Percentiles rank a stretch among this genome's conserved stretches.
Conservation (phyloP, 2,113 vertebrate genomes). For the Pterocles orientalis region DNA sequence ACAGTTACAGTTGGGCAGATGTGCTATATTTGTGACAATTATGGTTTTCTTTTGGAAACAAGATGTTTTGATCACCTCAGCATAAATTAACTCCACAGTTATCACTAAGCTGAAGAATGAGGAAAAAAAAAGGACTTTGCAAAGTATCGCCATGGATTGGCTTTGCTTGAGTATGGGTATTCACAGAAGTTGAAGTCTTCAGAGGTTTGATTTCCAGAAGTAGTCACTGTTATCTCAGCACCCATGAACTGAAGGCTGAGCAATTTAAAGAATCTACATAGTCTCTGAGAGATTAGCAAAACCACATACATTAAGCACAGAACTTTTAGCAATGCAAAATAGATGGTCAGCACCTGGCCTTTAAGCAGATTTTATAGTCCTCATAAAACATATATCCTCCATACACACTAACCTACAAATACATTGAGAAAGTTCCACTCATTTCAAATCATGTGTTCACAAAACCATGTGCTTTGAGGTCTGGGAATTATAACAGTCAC, state of each 20-base stretch:
- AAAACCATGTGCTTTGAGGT: slow-evolving; percentile 58
- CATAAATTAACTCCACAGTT: neutral
- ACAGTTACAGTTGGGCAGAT: neutral
- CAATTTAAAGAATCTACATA: neutral
- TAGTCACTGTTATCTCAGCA: neutral
- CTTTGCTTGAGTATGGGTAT: neutral
- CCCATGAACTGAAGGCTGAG: neutral
- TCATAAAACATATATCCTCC: slow-evolving; percentile 45
- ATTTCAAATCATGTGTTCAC: slow-evolving; percentile 27
- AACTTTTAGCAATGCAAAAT: slow-evolving; percentile 6
- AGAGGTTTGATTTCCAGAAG: neutral
- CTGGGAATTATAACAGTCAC: slow-evolving; percentile 44
- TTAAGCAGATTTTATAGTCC: slow-evolving; percentile 42
- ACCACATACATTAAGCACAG: neutral
- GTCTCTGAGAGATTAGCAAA: slow-evolving; percentile 27
- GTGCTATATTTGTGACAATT: neutral
- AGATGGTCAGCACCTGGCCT: slow-evolving; percentile 57
- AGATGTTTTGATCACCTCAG: neutral
- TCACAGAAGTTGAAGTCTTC: neutral
- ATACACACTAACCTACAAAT: slow-evolving; percentile 13
- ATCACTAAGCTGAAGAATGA: neutral
- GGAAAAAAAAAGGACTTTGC: neutral
- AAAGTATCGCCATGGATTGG: neutral
- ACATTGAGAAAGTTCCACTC: slow-evolving; percentile 19
- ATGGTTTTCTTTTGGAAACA: neutral